phyloP scores from a whole-genome alignment of 2,113 vertebrate species.

The Lepisosteus oculatus region DNA sequence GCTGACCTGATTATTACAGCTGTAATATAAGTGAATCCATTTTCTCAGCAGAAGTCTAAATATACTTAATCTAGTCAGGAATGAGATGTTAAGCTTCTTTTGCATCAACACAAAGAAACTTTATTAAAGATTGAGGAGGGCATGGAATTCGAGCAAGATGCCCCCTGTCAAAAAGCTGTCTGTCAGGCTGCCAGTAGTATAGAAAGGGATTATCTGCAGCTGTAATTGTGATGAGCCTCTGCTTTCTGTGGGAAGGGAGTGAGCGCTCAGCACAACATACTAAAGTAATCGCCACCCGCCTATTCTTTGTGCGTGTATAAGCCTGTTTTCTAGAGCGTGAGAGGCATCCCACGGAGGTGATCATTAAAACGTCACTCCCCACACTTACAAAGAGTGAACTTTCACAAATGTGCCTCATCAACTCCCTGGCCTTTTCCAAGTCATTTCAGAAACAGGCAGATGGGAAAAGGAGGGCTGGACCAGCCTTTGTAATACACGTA shows the following conservation, averaged over 20 bases:
- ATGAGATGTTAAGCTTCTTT: background rate
- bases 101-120: background rate
- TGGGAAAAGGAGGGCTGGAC: background rate
- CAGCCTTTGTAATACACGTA: background rate
- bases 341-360: background rate
- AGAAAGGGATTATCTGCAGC: conserved; percentile 14
- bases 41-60: background rate
- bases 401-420: background rate
- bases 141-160: background rate
- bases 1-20: too few relatives aligned
- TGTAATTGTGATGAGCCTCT: conserved; percentile 14
- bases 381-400: background rate
- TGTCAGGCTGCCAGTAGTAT: background rate
- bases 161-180: conserved; percentile 1
- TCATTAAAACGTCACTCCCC: background rate
- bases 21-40: background rate
- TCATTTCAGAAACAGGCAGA: background rate
- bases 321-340: background rate
- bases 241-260: conserved; percentile 11
- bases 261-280: background rate
- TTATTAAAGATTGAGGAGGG: background rate
- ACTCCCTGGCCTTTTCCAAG: background rate
- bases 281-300: background rate
- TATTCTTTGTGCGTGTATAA: background rate
- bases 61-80: background rate